Percentiles rank a stretch among this genome's conserved stretches.
These are phyloP conservation scores for Rhinogobio ventralis DNA, from an alignment of 2,797 vertebrate species.

Conservation along the genomic window DNA sequence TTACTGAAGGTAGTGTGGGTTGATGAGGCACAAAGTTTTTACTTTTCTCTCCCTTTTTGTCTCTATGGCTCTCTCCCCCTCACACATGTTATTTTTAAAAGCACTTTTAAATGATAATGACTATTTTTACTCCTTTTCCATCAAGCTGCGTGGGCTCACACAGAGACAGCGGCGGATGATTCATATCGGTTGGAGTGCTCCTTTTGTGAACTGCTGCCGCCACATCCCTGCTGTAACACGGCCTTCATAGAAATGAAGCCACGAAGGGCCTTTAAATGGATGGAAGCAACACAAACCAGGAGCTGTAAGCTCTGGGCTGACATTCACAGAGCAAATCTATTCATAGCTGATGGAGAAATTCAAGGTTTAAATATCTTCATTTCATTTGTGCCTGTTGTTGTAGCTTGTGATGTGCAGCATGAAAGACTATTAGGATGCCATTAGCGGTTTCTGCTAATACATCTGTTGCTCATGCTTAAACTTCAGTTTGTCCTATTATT, in stretches of 20 bases:
- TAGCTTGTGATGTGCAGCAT: not conserved
- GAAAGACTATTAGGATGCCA: not conserved
- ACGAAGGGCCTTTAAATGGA: slow-evolving; percentile 45
- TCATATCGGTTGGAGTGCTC: slow-evolving; percentile 68
- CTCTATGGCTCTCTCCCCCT: slow-evolving; percentile 55
- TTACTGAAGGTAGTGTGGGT: slow-evolving; percentile 63
- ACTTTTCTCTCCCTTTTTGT: slow-evolving; percentile 49
- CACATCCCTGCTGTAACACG: slow-evolving; percentile 42
- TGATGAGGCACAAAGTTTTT: slow-evolving; percentile 57
- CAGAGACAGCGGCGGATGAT: slow-evolving; percentile 70
- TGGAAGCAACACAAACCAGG: slow-evolving; percentile 12
- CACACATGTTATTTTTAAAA: slow-evolving; percentile 67
- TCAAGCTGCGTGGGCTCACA: slow-evolving; percentile 69
- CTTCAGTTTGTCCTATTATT: not conserved
- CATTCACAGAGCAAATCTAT: slow-evolving; percentile 26
- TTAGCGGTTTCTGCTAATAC: not conserved
- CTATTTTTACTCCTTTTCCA: slow-evolving; percentile 76
- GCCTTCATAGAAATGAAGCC: slow-evolving; percentile 38
- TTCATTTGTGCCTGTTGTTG: not conserved
- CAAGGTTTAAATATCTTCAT: slow-evolving; percentile 28
- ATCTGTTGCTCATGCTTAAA: not conserved
- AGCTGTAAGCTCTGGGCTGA: slow-evolving; percentile 29
- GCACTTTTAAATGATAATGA: slow-evolving; percentile 70
- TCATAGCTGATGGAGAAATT: slow-evolving; percentile 21
- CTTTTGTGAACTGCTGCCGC: slow-evolving; percentile 66